phyloP scores from a whole-genome alignment of 2,888 invertebrate genomes.

The Sphinx pinastri region DNA sequence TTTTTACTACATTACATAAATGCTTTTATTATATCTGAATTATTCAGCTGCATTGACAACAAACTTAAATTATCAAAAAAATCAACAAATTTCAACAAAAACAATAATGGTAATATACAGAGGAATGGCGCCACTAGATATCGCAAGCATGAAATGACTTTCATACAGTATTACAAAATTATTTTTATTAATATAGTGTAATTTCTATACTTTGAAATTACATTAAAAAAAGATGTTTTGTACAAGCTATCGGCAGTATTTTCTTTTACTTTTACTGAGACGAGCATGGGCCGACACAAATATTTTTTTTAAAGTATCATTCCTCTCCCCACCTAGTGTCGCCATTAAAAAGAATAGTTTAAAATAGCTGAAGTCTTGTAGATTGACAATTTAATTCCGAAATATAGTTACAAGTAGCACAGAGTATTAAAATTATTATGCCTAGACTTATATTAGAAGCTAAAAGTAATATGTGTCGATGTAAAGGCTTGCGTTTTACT shows the following conservation, averaged over 20 bases:
- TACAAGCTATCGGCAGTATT: too few species aligned
- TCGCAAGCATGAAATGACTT: background rate
- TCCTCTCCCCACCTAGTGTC: background rate
- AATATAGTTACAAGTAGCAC: constrained; percentile 11
- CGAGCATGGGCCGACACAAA: too few species aligned
- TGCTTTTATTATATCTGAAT: constrained; percentile 50
- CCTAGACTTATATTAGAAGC: background rate
- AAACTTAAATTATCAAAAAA: constrained; percentile 39
- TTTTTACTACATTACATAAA: constrained; percentile 54
- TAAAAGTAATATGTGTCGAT: background rate
- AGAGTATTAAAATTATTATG: constrained; percentile 20
- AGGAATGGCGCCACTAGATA: background rate
- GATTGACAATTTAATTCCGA: background rate
- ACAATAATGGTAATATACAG: background rate
- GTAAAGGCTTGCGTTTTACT: constrained; percentile 14
- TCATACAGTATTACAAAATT: too few species aligned
- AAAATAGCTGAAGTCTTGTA: background rate
- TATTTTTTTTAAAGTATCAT: too few species aligned
- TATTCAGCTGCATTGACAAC: constrained; percentile 37
- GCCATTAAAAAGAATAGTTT: background rate
- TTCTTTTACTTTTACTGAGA: too few species aligned
- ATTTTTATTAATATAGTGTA: too few species aligned
- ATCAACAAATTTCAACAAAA: constrained; percentile 30
- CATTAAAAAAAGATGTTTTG: too few species aligned
- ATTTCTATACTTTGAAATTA: too few species aligned